Conservation (phyloP, 53 echinoderm and acorn worm genomes). For the Hippasteria phrygiana region DNA sequence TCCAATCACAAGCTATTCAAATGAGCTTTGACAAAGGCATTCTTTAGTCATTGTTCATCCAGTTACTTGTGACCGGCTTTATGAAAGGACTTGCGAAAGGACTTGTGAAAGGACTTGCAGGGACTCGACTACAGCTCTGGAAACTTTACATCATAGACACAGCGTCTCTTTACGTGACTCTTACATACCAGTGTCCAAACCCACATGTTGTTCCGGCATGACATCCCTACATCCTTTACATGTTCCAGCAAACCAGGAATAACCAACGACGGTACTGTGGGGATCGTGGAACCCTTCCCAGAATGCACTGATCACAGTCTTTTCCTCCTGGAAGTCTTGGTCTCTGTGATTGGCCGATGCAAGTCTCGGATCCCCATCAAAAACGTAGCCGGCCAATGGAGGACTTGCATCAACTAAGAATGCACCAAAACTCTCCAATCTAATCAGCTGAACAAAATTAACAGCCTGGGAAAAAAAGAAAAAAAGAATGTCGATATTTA, state of each 20-base stretch:
- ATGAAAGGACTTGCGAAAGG: too few relatives aligned
- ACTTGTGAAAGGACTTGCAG: too few relatives aligned
- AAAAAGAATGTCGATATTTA: too few relatives aligned
- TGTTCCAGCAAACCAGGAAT: constrained; percentile 46
- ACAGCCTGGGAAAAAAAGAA: background rate
- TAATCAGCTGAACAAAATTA: background rate
- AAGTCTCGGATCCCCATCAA: constrained; percentile 45
- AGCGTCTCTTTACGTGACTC: background rate
- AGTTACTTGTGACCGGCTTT: too few relatives aligned
- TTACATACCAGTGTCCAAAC: constrained; percentile 40
- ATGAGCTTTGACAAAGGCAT: too few relatives aligned
- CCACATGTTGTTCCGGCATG: constrained; percentile 42
- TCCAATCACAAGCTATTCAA: too few relatives aligned
- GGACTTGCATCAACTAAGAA: constrained; percentile 63
- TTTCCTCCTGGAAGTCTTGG: constrained; percentile 58
- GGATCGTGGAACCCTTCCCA: constrained; percentile 77
- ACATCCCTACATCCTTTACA: constrained; percentile 61
- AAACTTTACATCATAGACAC: too few relatives aligned
- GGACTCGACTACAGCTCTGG: too few relatives aligned
- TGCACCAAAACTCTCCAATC: constrained; percentile 15
- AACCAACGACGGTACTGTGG: constrained; percentile 31
- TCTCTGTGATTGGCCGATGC: constrained; percentile 44
- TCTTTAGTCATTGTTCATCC: too few relatives aligned
- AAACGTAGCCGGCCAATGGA: constrained; percentile 65
- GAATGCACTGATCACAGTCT: constrained; percentile 20